Base-by-base conservation (phyloP, 2,113 vertebrate genomes). In the Chloroceryle aenea region DNA sequence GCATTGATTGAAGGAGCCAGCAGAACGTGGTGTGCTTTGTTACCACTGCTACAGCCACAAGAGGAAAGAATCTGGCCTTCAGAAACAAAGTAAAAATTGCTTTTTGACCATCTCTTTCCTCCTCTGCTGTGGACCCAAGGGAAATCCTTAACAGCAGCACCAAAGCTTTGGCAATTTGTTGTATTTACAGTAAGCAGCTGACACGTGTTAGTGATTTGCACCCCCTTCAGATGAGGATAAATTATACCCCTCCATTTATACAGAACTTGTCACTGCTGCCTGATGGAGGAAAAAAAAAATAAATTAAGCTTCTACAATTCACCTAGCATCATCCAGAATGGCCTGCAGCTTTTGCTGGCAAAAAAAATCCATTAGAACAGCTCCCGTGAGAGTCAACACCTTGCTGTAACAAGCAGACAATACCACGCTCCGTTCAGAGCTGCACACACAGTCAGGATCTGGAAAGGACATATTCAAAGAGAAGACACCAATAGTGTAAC, bases 281-380 rank as follows among this genome's bases (percentile, higher is more conserved):
- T 75, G 50, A 81, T 85, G 77, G 52, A 52, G 77, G 52, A 52
- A 13, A 59, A 71, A 61, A 81, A 58, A 38, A 81, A 47, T 11
- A 62, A 59, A 85, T n/a, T 48, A 85, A 91, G 78, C 66, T 91
- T 78, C 93, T 94, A 85, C 94, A 90, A 88, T 91, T 96, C 89
- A 96, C 89, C 80, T 48, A 68, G 72, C 78, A 84, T 62, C 89
- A 87, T 74, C 76, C 76, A 84, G 79, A 91, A 95, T 11, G 53
- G 94, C 91, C 97, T 84, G 75, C 14, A 30, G 92, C 86, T 91
- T 93, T 90, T 36, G 25, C 78, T 85, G 52, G 61, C n/a, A 80
- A 75, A 92, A 78, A 93, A 91, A 93, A 92, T 75, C 86, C 78
- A 93, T 94, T 94, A 96, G 42, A 87, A 68, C 68, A 78, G 48